Conservation (phyloP, 2,113 vertebrate species). For the Pelvicachromis taeniatus region DNA sequence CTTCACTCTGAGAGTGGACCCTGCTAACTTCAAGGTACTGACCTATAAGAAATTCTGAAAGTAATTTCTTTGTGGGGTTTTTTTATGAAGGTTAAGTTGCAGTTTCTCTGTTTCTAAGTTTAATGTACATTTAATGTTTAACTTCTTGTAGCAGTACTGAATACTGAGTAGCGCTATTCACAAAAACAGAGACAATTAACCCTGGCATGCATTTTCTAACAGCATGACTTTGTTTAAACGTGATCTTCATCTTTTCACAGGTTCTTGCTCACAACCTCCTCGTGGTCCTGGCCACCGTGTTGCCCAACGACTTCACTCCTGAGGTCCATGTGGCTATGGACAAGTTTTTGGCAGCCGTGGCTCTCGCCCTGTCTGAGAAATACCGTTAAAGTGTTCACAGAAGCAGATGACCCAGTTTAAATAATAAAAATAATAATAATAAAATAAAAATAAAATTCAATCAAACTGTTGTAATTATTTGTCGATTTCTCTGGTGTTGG, state of each 20-base stretch:
- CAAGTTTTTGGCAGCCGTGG: conserved; percentile 66
- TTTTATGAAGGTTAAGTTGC: too few relatives aligned
- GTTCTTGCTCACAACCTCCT: conserved; percentile 66
- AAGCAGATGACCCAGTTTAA: background rate
- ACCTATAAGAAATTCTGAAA: too few relatives aligned
- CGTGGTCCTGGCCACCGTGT: conserved; percentile 56
- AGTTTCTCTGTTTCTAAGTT: too few relatives aligned
- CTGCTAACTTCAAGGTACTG: conserved; percentile 79
- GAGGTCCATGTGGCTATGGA: conserved; percentile 69
- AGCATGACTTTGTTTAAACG: background rate
- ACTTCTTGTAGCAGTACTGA: too few relatives aligned
- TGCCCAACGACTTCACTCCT: conserved; percentile 65
- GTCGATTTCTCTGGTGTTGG: background rate
- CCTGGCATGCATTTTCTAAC: too few relatives aligned
- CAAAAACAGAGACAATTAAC: too few relatives aligned
- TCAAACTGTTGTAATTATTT: background rate
- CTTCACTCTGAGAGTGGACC: conserved; percentile 82
- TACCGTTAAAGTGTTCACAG: conserved; percentile 57
- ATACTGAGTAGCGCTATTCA: too few relatives aligned
- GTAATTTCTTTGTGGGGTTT: too few relatives aligned
- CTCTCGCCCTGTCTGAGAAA: conserved; percentile 67
- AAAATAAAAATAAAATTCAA: background rate
- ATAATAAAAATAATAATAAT: background rate
- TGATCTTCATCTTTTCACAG: conserved; percentile 18
- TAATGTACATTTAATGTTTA: too few relatives aligned